Percentiles rank a stretch among this genome's conserved stretches.
Evolutionary conservation across 2,888 invertebrate species (phyloP).

Genomic region (Hoplodrina ambigua): DNA sequence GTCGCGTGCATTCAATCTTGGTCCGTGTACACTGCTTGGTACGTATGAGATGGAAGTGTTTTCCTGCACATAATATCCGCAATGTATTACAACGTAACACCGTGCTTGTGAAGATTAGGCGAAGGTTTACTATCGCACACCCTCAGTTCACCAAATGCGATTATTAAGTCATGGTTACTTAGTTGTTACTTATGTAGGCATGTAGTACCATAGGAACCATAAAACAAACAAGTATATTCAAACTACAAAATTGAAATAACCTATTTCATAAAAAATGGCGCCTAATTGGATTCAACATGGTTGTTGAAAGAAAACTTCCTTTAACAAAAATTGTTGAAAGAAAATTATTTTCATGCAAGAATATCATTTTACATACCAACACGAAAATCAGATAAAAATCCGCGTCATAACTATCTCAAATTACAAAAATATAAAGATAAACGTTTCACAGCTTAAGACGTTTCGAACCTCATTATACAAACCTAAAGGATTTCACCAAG

Average conservation of each 20-base stretch:
- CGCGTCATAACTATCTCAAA: background rate
- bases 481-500: constrained; percentile 31
- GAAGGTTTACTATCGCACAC: constrained; percentile 33
- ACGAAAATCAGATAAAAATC: constrained; percentile 12
- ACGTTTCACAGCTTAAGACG: constrained; percentile 9
- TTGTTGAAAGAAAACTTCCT: no score
- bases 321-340: no score
- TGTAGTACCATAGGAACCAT: background rate
- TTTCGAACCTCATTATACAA: constrained; percentile 37
- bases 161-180: constrained; percentile 25
- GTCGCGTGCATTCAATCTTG: constrained; percentile 49
- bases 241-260: constrained; percentile 1
- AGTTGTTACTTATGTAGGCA: background rate
- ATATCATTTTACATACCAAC: background rate
- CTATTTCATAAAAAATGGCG: background rate
- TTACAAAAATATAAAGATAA: background rate
- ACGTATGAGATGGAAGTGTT: background rate
- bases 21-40: constrained; percentile 19
- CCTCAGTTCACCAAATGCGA: constrained; percentile 31
- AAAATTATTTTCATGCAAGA: background rate
- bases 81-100: constrained; percentile 25
- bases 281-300: background rate
- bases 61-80: background rate
- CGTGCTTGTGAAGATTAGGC: constrained; percentile 28
- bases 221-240: background rate